A percentile compares a stretch with the other conserved stretches of the same genome.
Evolutionary conservation across 2,797 vertebrate genomes (phyloP).

Genomic region (Myotis pilosus): DNA sequence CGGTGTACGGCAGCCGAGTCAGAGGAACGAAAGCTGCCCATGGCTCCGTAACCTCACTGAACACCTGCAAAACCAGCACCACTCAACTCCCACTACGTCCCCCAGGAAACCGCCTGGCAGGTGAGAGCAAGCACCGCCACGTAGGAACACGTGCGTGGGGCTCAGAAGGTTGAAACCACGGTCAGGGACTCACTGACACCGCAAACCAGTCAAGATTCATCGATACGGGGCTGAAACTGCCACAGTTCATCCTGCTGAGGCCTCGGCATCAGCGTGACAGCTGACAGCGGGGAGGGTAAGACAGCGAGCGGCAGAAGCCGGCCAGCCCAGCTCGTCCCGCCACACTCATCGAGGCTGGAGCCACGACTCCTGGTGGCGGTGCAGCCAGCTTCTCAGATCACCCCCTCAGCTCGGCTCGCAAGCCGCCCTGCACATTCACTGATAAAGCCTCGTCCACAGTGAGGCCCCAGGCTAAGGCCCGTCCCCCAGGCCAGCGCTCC

Average conservation of each 20-base stretch:
- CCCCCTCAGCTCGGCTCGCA: not conserved
- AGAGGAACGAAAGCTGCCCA: not conserved
- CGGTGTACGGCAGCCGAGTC: accelerated
- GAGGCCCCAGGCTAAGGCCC: not conserved
- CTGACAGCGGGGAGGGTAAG: not conserved
- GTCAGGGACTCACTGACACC: not conserved
- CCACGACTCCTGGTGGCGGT: not conserved
- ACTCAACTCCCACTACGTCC: not conserved
- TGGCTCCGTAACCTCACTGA: not conserved
- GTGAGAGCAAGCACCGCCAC: accelerated
- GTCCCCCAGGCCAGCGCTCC: not conserved
- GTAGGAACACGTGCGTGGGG: accelerated
- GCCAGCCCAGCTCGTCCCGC: not conserved
- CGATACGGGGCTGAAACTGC: not conserved
- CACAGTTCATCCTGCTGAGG: not conserved
- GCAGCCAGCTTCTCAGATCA: not conserved
- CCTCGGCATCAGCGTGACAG: accelerated
- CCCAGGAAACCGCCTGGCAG: not conserved
- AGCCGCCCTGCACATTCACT: not conserved
- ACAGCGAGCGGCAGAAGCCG: not conserved
- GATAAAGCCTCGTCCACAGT: not conserved
- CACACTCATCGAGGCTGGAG: not conserved
- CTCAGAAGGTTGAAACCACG: not conserved
- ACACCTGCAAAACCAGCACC: not conserved
- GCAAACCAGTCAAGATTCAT: not conserved